These are phyloP conservation scores for Paralvinella palmiformis DNA, from an alignment of 1,140 invertebrate species.

Conservation along the genomic window DNA sequence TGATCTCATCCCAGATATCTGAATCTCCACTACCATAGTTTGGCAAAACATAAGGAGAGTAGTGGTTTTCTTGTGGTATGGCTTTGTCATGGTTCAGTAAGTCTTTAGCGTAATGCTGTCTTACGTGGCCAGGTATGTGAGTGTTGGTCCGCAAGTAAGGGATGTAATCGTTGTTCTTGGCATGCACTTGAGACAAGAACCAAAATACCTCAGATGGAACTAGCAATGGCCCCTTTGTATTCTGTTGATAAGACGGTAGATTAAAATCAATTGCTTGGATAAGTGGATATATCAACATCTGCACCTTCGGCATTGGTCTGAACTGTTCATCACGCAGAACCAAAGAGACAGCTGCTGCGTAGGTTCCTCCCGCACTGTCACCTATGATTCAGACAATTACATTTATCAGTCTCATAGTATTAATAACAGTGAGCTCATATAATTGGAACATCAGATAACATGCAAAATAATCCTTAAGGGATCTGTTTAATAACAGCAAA, in stretches of 20 bases:
- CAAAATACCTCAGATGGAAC: background rate
- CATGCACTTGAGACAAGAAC: conserved; percentile 13
- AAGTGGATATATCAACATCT: conserved; percentile 3
- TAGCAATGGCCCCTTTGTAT: conserved; percentile 3
- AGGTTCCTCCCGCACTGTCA: conserved; percentile 16
- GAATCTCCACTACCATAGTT: too few relatives aligned
- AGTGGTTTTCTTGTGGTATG: too few relatives aligned
- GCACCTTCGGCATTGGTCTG: background rate
- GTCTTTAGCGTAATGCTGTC: too few relatives aligned
- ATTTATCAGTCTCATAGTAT: background rate
- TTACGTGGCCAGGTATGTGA: too few relatives aligned
- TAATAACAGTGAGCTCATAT: background rate
- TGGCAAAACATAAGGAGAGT: too few relatives aligned
- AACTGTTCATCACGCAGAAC: conserved; percentile 9
- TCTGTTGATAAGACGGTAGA: conserved; percentile 6
- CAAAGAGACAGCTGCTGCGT: conserved; percentile 18
- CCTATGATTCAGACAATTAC: conserved; percentile 13
- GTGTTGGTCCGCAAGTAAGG: too few relatives aligned
- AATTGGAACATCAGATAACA: background rate
- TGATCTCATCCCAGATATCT: conserved; percentile 1
- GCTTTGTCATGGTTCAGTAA: too few relatives aligned
- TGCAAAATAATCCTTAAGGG: background rate
- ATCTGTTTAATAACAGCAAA: background rate
- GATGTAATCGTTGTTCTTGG: too few relatives aligned
- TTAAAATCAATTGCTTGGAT: background rate